phyloP scores from a whole-genome alignment of 35 echinoderm and acorn worm species.

The Anneissia japonica region DNA sequence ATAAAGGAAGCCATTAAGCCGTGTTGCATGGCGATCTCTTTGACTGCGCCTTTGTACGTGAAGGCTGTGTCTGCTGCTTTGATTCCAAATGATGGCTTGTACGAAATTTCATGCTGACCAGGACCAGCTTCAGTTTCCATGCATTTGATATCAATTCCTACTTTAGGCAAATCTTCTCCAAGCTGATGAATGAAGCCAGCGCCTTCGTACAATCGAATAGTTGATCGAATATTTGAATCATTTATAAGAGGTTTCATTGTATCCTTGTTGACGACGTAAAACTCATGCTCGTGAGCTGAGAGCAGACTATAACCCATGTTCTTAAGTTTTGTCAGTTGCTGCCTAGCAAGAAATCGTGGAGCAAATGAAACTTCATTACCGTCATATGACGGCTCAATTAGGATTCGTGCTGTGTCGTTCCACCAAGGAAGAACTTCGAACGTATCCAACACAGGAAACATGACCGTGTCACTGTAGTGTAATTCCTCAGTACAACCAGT shows the following conservation, averaged over 20 bases:
- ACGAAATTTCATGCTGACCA: slow-evolving; percentile 26
- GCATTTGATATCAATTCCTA: slow-evolving; percentile 51
- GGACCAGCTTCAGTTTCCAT: slow-evolving; percentile 21
- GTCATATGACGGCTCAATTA: slow-evolving; percentile 18
- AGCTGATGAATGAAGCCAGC: slow-evolving; percentile 39
- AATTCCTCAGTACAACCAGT: slow-evolving; percentile 45
- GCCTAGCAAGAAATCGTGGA: slow-evolving; percentile 54
- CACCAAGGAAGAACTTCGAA: slow-evolving; percentile 38
- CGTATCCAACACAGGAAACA: slow-evolving; percentile 49
- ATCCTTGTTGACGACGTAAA: slow-evolving; percentile 58
- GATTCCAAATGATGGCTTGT: slow-evolving; percentile 43
- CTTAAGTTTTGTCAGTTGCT: slow-evolving; percentile 46
- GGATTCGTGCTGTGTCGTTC: slow-evolving; percentile 37
- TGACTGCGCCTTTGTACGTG: slow-evolving; percentile 30
- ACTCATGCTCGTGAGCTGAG: slow-evolving; percentile 63
- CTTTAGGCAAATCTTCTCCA: background rate
- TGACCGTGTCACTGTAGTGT: slow-evolving; percentile 42
- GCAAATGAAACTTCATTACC: background rate
- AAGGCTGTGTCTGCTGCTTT: slow-evolving; percentile 34
- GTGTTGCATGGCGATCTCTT: slow-evolving; percentile 29
- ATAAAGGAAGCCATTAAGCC: slow-evolving; percentile 35
- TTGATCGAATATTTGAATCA: slow-evolving; percentile 30
- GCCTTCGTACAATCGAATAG: slow-evolving; percentile 51
- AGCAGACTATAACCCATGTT: slow-evolving; percentile 31
- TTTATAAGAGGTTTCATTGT: slow-evolving; percentile 47